Evolutionary conservation across 2,797 vertebrate species (phyloP), one percentile per base, ranked within the genome.

Genomic region (Eulemur mongoz): DNA sequence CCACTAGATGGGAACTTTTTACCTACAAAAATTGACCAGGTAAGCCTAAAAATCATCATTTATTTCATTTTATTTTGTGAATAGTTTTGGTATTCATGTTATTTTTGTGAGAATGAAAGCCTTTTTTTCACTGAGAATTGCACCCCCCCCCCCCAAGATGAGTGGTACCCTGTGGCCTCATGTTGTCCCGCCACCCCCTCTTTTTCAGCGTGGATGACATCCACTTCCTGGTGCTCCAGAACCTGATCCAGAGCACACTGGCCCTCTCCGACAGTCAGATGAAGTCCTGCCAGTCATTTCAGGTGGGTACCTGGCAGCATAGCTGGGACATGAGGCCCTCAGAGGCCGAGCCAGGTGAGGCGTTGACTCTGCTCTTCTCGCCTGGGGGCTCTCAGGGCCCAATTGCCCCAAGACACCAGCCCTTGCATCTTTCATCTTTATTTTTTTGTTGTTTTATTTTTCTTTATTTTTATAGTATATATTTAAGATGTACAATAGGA

Each of bases 201-300:
- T 73, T 70, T 98, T 98, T 23, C 98, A 99, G 99, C 89, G 95
- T 98, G 45, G 98, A 99, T 0, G 99, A 99, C 96, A 99, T 99
- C 97, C 99, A 99, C 97, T 97, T 98, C 40, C 98, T 99, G 5
- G 99, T 99, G 93, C 98, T 99, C 6, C 99, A 99, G 97, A 99
- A 99, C 97, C 97, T 99, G 97, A 99, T 99, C 98, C 99, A 99
- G 98, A 99, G 99, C 98, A 99, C 99, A 0, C 90, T 99, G 98
- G 99, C 99, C 61, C 99, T 99, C 97, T 99, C 99, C 0, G 99
- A 99, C 98, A 98, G 96, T 90, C 99, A 99, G 98, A 99, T 99
- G 99, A 99, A 99, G 98, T 98, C 98, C 91, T 99, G 98, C 95
- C 99, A 99, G 93, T 99, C 99, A 0, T 99, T 99, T 96, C 99